These are phyloP conservation scores for Dendrolimus pini DNA, from an alignment of 2,888 invertebrate genomes.

Conservation along the genomic window DNA sequence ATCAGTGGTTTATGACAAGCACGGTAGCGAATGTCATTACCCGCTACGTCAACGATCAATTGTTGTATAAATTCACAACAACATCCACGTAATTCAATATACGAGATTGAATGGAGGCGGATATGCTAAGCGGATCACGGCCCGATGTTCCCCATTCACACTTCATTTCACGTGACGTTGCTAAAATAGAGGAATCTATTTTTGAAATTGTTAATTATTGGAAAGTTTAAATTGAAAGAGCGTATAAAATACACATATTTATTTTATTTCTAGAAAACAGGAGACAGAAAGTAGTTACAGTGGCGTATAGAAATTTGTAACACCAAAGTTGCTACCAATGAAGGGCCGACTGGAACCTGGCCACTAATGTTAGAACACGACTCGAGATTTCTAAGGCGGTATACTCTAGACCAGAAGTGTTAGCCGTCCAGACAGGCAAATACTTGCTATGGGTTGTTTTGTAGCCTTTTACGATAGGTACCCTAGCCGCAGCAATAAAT, in stretches of 20 bases:
- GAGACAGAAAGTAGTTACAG: not conserved
- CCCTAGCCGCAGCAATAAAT: too few species aligned
- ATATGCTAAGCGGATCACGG: not conserved
- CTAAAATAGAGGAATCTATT: not conserved
- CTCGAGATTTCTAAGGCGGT: not conserved
- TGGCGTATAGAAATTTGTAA: not conserved
- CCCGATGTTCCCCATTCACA: not conserved
- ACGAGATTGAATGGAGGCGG: not conserved
- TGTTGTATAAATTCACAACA: not conserved
- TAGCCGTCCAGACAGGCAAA: not conserved
- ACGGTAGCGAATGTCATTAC: not conserved
- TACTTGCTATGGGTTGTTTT: too few species aligned
- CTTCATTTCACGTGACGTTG: not conserved
- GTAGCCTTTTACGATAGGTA: too few species aligned
- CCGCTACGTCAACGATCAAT: not conserved
- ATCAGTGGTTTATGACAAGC: not conserved
- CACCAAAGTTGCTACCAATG: not conserved
- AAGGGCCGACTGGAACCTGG: not conserved
- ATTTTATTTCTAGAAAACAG: not conserved
- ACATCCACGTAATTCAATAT: not conserved
- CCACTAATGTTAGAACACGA: not conserved
- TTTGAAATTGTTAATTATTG: too few species aligned
- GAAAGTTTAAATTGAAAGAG: too few species aligned
- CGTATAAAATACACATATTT: too few species aligned
- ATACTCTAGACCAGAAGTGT: not conserved